Evolutionary conservation across 2,113 vertebrate species (phyloP).

Genomic region (Pao palembangensis): DNA sequence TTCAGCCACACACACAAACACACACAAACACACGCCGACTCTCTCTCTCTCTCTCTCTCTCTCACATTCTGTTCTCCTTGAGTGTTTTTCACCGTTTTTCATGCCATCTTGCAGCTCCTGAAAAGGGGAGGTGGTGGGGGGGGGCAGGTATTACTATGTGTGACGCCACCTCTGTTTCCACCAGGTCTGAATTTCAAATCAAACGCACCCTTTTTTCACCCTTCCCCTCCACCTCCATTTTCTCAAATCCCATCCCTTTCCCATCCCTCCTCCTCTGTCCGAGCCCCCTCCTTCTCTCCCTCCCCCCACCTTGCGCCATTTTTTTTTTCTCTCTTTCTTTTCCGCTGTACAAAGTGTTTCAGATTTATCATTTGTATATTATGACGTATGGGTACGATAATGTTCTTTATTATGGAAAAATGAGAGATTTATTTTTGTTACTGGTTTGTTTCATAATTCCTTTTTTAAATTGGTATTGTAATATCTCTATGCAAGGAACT

Average conservation of each 20-base stretch:
- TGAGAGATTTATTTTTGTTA: conserved; percentile 99
- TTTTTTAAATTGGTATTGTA: conserved; percentile 99
- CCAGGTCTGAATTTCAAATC: conserved; percentile 69
- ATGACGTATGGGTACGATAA: conserved; percentile 97
- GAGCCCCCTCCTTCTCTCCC: not conserved
- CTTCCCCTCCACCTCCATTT: conserved; percentile 29
- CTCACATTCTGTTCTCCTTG: conserved; percentile 18
- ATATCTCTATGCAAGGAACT: conserved; percentile 99
- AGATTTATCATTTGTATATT: conserved; percentile 99
- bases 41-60: conserved; percentile 11
- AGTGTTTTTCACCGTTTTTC: conserved; percentile 40
- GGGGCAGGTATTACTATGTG: conserved; percentile 54
- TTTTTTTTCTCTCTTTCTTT: conserved; percentile 82
- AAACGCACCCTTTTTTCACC: conserved; percentile 64
- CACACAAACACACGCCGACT: conserved; percentile 6
- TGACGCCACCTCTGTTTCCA: conserved; percentile 56
- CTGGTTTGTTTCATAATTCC: conserved; percentile 99
- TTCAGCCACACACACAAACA: conserved; percentile 15
- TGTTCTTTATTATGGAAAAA: conserved; percentile 98
- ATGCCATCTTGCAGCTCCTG: conserved; percentile 35
- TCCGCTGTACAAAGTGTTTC: conserved; percentile 95
- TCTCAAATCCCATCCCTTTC: conserved; percentile 46
- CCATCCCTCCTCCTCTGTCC: conserved; percentile 30
- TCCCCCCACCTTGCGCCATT: conserved; percentile 74
- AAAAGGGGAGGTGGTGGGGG: not conserved